Conservation (phyloP, 2,797 vertebrate genomes). For the Bovichtus diacanthus region DNA sequence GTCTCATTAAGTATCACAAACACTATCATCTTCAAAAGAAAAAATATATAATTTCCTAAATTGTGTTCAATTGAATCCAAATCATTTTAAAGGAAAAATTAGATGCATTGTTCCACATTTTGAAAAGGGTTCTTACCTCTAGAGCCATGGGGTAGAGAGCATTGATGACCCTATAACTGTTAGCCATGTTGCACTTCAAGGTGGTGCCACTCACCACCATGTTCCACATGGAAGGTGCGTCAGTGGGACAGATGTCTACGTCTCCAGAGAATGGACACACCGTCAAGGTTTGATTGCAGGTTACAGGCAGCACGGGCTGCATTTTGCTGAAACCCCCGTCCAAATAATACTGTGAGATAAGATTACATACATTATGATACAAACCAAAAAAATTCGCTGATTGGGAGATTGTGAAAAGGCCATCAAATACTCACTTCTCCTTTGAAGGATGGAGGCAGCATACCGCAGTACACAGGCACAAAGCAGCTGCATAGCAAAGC, state of each 20-base stretch:
- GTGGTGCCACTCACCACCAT: conserved; percentile 84
- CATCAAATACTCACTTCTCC: conserved; percentile 75
- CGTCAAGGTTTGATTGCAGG: conserved; percentile 83
- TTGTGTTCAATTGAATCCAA: background rate
- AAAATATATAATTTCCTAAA: background rate
- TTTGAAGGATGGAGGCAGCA: conserved; percentile 85
- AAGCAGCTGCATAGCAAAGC: conserved; percentile 94
- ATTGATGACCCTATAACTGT: conserved; percentile 85
- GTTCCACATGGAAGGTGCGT: conserved; percentile 80
- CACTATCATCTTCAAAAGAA: background rate
- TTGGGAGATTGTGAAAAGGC: background rate
- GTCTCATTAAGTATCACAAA: background rate
- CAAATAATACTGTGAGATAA: conserved; percentile 85
- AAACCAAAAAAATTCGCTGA: background rate
- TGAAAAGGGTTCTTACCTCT: conserved; percentile 78
- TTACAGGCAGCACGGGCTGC: conserved; percentile 82
- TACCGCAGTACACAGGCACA: conserved; percentile 90
- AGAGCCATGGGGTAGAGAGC: conserved; percentile 87
- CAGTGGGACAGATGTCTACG: conserved; percentile 90
- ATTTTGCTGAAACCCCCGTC: conserved; percentile 91
- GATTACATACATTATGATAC: background rate
- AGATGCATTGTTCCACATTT: background rate
- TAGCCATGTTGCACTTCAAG: conserved; percentile 88
- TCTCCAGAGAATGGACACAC: conserved; percentile 93
- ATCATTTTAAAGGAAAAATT: background rate